A percentile compares a stretch with the other conserved stretches of the same genome.
These are phyloP conservation scores for Hippopotamus amphibius DNA, from an alignment of 2,113 vertebrate species.

Conservation along the genomic window DNA sequence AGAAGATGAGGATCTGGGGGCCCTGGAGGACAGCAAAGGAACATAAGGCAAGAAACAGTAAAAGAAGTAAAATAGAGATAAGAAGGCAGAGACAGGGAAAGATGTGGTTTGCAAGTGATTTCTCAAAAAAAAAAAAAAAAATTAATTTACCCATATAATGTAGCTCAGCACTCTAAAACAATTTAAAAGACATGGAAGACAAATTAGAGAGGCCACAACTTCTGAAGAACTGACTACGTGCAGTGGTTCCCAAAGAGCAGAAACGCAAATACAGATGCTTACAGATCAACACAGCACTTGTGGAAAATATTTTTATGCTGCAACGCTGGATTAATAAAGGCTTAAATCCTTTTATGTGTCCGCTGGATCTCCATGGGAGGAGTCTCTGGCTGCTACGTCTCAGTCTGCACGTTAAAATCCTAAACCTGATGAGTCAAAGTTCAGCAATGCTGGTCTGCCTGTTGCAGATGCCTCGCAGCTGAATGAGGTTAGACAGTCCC, in stretches of 20 bases:
- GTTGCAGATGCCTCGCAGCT: constrained; percentile 68
- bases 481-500: constrained; percentile 78
- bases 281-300: fast-evolving
- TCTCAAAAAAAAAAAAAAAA: neutral
- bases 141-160: neutral
- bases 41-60: neutral
- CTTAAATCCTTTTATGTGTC: neutral
- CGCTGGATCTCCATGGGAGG: constrained; percentile 36
- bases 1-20: neutral
- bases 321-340: neutral
- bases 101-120: neutral
- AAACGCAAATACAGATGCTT: fast-evolving
- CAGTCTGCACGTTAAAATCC: constrained; percentile 67
- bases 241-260: neutral
- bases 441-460: constrained; percentile 56
- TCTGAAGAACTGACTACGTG: fast-evolving
- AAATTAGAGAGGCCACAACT: constrained; percentile 26
- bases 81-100: neutral
- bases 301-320: neutral
- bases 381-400: constrained; percentile 74
- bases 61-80: neutral
- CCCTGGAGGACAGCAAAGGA: neutral
- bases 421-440: constrained; percentile 76
- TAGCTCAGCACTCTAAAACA: constrained; percentile 39
- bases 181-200: neutral